phyloP scores from a whole-genome alignment of 2,888 invertebrate species.

The Lithosia quadra region DNA sequence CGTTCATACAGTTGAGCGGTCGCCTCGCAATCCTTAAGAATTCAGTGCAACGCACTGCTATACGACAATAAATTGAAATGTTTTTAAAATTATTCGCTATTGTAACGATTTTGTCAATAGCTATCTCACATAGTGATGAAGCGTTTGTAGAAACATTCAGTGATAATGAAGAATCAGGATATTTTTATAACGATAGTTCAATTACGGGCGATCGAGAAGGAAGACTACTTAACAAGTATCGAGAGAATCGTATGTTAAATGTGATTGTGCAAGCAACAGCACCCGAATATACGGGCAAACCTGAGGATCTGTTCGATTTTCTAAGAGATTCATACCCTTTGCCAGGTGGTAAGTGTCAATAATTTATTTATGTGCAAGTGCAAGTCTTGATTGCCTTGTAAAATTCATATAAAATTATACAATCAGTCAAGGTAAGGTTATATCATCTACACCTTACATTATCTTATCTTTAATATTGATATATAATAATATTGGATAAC shows the following conservation, averaged over 20 bases:
- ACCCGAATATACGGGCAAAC: conserved; percentile 48
- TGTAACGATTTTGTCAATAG: conserved; percentile 25
- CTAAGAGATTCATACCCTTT: conserved; percentile 71
- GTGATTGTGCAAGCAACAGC: conserved; percentile 60
- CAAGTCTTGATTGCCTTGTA: background rate
- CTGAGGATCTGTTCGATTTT: conserved; percentile 67
- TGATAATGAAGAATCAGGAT: conserved; percentile 21
- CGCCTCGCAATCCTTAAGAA: background rate
- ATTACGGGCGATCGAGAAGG: conserved; percentile 38
- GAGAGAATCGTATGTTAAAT: conserved; percentile 62
- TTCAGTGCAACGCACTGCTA: background rate
- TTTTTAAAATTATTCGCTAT: conserved; percentile 24
- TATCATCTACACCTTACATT: background rate
- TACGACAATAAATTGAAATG: conserved; percentile 5
- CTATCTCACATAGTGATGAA: conserved; percentile 30
- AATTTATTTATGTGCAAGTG: background rate
- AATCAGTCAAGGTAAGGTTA: background rate
- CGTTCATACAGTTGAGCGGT: conserved; percentile 19
- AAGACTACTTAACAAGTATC: conserved; percentile 53
- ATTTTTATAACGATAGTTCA: background rate
- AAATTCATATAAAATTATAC: background rate
- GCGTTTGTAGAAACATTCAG: conserved; percentile 33
- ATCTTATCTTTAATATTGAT: background rate
- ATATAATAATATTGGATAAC: background rate
- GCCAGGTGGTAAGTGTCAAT: conserved; percentile 67